Evolutionary conservation across 2,113 vertebrate genomes (phyloP).

Genomic region (Poeciliopsis turrubarensis): DNA sequence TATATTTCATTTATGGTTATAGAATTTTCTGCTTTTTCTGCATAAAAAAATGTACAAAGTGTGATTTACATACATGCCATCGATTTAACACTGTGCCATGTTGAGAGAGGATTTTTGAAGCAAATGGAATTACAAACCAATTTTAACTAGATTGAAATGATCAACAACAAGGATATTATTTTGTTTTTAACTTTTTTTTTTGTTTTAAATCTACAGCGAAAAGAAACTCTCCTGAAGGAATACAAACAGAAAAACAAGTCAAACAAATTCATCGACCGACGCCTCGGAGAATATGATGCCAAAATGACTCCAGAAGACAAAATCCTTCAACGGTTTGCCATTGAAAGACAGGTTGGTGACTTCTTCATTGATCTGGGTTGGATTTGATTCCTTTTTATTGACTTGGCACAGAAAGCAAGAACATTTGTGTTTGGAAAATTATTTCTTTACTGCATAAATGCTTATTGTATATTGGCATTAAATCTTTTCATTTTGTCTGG

Average conservation of each 20-base stretch:
- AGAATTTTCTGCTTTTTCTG: too few relatives aligned
- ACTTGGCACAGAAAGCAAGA: neutral
- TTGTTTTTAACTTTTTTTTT: neutral
- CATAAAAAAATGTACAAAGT: too few relatives aligned
- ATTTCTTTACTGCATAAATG: neutral
- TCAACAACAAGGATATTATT: neutral
- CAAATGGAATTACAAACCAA: too few relatives aligned
- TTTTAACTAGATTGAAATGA: neutral
- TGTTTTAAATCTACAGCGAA: conserved; percentile 83
- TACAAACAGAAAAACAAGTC: conserved; percentile 88
- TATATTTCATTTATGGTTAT: too few relatives aligned
- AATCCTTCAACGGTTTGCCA: conserved; percentile 89
- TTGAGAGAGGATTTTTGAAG: conserved; percentile 26
- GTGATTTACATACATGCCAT: neutral
- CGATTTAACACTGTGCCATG: conserved; percentile 19
- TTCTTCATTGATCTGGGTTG: neutral
- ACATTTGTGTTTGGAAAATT: neutral
- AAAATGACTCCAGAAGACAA: conserved; percentile 92
- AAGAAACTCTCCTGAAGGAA: conserved; percentile 91
- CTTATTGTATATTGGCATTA: neutral
- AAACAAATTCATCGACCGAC: conserved; percentile 87
- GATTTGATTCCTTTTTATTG: neutral
- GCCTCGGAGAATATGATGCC: conserved; percentile 90
- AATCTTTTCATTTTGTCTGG: neutral
- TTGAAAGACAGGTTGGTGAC: conserved; percentile 91